Conservation (phyloP, 2,113 vertebrate genomes). For the Aegotheles bennettii region DNA sequence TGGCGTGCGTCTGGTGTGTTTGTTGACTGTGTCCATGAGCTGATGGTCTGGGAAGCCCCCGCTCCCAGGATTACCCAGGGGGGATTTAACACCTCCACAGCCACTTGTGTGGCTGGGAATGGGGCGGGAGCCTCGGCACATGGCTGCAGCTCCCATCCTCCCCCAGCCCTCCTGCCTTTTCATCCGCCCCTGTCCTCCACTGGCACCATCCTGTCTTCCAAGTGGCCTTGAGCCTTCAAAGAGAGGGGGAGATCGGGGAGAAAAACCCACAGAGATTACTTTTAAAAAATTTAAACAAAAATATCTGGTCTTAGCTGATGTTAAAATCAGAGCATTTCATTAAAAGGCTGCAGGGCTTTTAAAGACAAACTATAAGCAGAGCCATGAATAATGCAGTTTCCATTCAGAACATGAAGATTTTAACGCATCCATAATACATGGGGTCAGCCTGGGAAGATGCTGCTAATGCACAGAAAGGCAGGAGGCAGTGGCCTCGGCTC, state of each 20-base stretch:
- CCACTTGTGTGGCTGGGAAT: background rate
- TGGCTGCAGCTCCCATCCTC: background rate
- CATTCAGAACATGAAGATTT: slow-evolving; percentile 45
- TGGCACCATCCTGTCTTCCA: accelerated
- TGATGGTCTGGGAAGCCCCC: accelerated
- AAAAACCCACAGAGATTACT: background rate
- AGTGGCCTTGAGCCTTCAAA: slow-evolving; percentile 25
- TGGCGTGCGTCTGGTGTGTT: accelerated
- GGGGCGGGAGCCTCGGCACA: accelerated
- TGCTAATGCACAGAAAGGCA: slow-evolving; percentile 10
- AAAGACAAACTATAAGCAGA: slow-evolving; percentile 51
- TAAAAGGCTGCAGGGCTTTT: slow-evolving; percentile 61
- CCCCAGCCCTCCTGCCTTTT: background rate
- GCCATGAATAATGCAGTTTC: slow-evolving; percentile 62
- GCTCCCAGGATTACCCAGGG: accelerated
- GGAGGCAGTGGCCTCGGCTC: slow-evolving; percentile 5
- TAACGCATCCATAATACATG: slow-evolving; percentile 64
- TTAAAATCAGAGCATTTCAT: slow-evolving; percentile 39
- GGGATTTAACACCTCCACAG: accelerated
- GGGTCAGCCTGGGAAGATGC: slow-evolving; percentile 20
- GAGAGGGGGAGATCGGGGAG: background rate
- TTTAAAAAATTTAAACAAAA: slow-evolving; percentile 44
- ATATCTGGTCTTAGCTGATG: slow-evolving; percentile 22
- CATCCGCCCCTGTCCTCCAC: background rate
- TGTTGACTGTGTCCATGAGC: background rate